Evolutionary conservation across 2,797 vertebrate genomes (phyloP).

Genomic region (Anabas testudineus): DNA sequence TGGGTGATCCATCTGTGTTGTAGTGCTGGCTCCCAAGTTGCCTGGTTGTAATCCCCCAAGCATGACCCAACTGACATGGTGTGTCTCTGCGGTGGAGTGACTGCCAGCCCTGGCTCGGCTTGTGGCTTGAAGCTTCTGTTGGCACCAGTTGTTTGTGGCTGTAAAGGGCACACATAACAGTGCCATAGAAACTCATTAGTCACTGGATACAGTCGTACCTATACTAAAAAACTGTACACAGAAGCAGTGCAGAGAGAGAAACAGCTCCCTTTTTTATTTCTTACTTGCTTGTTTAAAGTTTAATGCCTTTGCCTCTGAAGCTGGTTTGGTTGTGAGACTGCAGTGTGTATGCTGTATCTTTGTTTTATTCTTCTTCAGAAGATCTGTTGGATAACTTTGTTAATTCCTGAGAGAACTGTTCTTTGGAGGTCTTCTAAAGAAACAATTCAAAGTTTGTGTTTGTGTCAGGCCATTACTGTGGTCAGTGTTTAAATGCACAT

Average conservation of each 20-base stretch:
- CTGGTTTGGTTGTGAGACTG: not conserved
- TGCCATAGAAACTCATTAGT: conserved; percentile 60
- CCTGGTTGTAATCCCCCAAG: conserved; percentile 77
- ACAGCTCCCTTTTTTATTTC: conserved; percentile 5
- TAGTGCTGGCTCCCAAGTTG: conserved; percentile 72
- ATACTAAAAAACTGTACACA: conserved; percentile 22
- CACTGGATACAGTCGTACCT: conserved; percentile 37
- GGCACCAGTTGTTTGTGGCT: conserved; percentile 65
- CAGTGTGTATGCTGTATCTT: not conserved
- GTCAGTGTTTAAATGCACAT: not conserved
- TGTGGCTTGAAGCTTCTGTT: conserved; percentile 73
- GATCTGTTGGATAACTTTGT: not conserved
- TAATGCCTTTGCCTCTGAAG: conserved; percentile 7
- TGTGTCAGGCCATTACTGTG: not conserved
- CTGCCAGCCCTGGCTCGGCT: conserved; percentile 74
- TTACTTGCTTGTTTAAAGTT: conserved; percentile 10
- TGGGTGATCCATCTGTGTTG: conserved; percentile 69
- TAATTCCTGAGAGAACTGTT: not conserved
- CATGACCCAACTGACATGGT: conserved; percentile 67
- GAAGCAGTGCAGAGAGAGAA: conserved; percentile 7
- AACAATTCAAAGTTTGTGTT: conserved; percentile 23
- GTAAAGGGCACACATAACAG: conserved; percentile 52
- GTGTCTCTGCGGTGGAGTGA: conserved; percentile 51
- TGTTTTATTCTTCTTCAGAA: not conserved
- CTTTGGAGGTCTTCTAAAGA: not conserved